A percentile compares a stretch with the other conserved stretches of the same genome.
phyloP scores from a whole-genome alignment of 2,888 invertebrate genomes.

The Dermolepida albohirtum region DNA sequence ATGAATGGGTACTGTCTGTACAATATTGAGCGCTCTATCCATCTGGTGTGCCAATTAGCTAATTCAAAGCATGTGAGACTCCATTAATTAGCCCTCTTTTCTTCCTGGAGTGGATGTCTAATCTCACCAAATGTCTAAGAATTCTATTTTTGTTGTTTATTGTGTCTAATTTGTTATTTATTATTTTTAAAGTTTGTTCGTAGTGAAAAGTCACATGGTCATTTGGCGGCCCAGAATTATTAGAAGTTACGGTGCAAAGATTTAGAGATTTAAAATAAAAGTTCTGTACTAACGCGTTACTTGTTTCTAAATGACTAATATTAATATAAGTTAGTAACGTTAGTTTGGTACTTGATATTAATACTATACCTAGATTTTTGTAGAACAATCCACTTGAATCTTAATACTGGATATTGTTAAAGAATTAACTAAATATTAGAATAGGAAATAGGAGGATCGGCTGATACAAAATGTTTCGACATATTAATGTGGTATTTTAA shows the following conservation, averaged over 20 bases:
- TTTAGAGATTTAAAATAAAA: no score
- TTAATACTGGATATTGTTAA: no score
- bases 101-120: constrained; percentile 27
- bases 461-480: constrained; percentile 45
- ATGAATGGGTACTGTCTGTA: constrained; percentile 42
- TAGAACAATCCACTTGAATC: no score
- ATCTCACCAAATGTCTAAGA: constrained; percentile 5
- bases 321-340: constrained; percentile 6
- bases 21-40: constrained; percentile 48
- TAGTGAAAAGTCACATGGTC: background rate
- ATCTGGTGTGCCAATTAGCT: constrained; percentile 47
- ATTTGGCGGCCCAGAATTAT: no score
- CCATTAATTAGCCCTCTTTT: constrained; percentile 17
- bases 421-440: no score
- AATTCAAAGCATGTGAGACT: constrained; percentile 9
- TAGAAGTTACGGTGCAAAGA: no score
- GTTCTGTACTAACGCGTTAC: no score
- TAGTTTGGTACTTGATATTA: constrained; percentile 26
- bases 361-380: background rate
- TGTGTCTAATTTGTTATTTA: background rate
- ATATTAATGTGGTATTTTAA: constrained; percentile 39
- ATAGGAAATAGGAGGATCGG: no score
- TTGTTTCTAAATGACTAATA: no score
- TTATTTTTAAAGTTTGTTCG: background rate
- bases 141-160: background rate